Evolutionary conservation across 2,797 vertebrate genomes (phyloP), one percentile per base, ranked within the genome.

Genomic region (Epinephelus coioides): DNA sequence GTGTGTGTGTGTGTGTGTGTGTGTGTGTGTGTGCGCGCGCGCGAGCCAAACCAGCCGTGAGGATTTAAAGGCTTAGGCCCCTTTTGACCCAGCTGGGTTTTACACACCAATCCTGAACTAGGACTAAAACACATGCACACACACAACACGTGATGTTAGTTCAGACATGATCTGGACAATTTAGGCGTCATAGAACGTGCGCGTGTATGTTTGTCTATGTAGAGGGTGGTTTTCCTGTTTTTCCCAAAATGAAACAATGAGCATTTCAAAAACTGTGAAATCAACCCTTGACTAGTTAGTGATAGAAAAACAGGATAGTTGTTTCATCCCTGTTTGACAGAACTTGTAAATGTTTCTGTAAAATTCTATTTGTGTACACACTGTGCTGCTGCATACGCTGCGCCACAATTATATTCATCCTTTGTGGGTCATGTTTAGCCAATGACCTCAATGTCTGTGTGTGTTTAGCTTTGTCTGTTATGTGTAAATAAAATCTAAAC

Each of bases 31-130:
- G 43, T 59, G 62, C 65, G 67, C 69, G 27, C 2, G 27, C 27
- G 27, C 27, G 27, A 65, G n/a, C 51, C 67, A 78, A 87, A 84
- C 82, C 51, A 81, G 34, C 15, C 4, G 18, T 15, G 0, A 76
- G 71, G 69, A 78, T 83, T 85, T 84, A 81, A 84, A 79, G 25
- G 69, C 57, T 86, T 79, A 66, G 18, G 54, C 3, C 43, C 50
- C 11, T 64, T 86, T 85, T 76, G 64, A 84, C 69, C 61, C 25
- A 68, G 34, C 12, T 15, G 8, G 69, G 27, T 74, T 80, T 79
- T 78, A 76, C 27, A 72, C 47, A 56, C 70, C 50, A 54, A 80
- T 78, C 63, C 57, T 56, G 5, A 76, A 72, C 50, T 38, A 30
- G 4, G 74, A 72, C 50, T 38, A 30, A 56, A 38, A 69, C 46